Base-by-base conservation (phyloP, 2,888 invertebrate species). In the Lithophane semibrunnea region DNA sequence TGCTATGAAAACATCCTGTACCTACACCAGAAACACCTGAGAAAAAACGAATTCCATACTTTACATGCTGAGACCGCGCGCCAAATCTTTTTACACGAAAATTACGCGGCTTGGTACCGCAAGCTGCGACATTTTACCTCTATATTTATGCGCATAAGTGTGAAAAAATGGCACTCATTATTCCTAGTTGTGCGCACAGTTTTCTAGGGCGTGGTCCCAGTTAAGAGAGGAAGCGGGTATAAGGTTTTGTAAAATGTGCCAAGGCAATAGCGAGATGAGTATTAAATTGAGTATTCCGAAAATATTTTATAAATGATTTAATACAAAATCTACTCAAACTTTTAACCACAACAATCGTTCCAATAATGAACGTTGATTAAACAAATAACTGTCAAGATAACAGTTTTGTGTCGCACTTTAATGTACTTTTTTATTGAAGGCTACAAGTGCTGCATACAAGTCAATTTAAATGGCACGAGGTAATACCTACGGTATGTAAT, bases 61-160 rank as follows among this genome's bases (percentile, higher is more conserved):
- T 84, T 64, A 71, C 29, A 79, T n/a, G 67, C 42, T n/a, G 60
- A 67, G 29, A 66, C 52, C 56, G 80, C 24, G 67, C 49, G 54
- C 49, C 61, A 73, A 84, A 75, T 75, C 72, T 85, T 78, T 84
- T 85, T 82, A 85, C 85, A 75, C 56, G 82, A 81, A 84, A 42
- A 83, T 80, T 77, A 77, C 80, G 69, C 69, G 56, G 21, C 52
- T 66, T 67, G 69, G 42, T 75, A 75, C 82, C 85, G 37, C 65
- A 81, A 78, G 64, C 80, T 72, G 77, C 78, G 81, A 74, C 82
- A 75, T 77, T 87, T 85, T 74, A 77, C 81, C 70, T 76, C 75
- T 77, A 83, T 87, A 86, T 86, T 85, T 87, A 87, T 86, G 79
- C 79, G 79, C 86, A 80, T 77, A 85, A 87, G 87, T 79, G 77